Conservation (phyloP, 2,113 vertebrate genomes). For the Arothron firmamentum region DNA sequence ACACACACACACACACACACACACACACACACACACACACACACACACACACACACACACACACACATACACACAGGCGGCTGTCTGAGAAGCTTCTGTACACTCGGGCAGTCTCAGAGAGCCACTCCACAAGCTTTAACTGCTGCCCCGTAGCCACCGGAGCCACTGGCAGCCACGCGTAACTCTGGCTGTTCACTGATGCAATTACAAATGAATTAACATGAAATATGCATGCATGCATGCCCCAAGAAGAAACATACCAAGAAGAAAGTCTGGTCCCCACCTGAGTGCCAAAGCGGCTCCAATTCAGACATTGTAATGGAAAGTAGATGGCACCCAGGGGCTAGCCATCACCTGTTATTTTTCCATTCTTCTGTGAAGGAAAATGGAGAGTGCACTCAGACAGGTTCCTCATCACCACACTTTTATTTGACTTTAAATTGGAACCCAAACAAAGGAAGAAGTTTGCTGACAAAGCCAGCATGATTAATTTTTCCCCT, state of each 20-base stretch:
- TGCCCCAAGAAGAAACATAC: constrained; percentile 15
- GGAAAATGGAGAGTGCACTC: constrained; percentile 12
- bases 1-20: too few species aligned
- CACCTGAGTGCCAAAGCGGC: constrained; percentile 19
- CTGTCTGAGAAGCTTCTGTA: too few species aligned
- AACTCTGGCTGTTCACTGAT: constrained; percentile 47
- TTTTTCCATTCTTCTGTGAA: constrained; percentile 37
- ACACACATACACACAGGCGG: too few species aligned
- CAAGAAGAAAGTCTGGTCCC: constrained; percentile 29
- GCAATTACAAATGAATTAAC: constrained; percentile 63
- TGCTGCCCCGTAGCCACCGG: constrained; percentile 33
- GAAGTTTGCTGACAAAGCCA: constrained; percentile 47
- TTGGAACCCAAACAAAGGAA: constrained; percentile 44
- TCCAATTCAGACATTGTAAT: constrained; percentile 38
- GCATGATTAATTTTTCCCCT: constrained; percentile 42
- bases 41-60: too few species aligned
- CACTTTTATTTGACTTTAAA: constrained; percentile 40
- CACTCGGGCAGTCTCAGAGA: constrained; percentile 9
- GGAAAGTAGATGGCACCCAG: constrained; percentile 39
- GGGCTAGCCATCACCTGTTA: constrained; percentile 18
- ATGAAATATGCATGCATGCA: constrained; percentile 26
- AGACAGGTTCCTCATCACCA: constrained; percentile 47
- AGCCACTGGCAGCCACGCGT: constrained; percentile 24
- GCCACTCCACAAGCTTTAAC: constrained; percentile 40
- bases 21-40: too few species aligned